Base-by-base conservation (phyloP, 2,888 invertebrate species). In the Chironomus tentans region DNA sequence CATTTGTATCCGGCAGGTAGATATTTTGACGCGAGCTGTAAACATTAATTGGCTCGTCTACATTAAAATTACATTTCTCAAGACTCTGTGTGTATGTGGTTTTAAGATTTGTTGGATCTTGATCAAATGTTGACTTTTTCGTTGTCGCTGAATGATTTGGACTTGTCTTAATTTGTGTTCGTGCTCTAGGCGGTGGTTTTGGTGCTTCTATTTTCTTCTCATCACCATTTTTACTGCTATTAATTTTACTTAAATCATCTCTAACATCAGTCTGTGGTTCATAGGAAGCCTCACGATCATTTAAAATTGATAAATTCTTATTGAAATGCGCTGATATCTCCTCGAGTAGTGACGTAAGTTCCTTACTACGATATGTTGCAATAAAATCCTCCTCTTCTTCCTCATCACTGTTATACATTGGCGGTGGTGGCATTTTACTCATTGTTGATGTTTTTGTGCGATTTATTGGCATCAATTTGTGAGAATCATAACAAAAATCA, bases 301-400 rank as follows among this genome's bases (percentile, higher is more conserved):
- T 88, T 79, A 88, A 80, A 78, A 87, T 87, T 15, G 88, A 88
- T 4, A 87, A 82, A 78, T 87, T 87, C 65, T 85, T 85, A 78
- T 88, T 87, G 80, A 87, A 88, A 79, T 87, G 85, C 38, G 85
- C 85, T 62, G 83, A 83, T 1, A 83, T 79, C 78, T 86, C 85
- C 78, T 86, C 87, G 77, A 87, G 78, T 74, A 84, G 76, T 75
- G 82, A 83, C 79, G 62, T 69, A 2, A 76, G 22, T 13, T 76
- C 65, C 77, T 69, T 24, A 77, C 77, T 56, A 69, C 77, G 61
- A 75, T 81, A 72, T 85, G 85, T 48, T 81, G 82, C 78, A 85
- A 85, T 80, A 85, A 85, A 28, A 86, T 81, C n/a, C 83, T 82
- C 18, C 83, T 83, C 78, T 85, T 85, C 68, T 85, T 86, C 77